Evolutionary conservation across 1,140 invertebrate species (phyloP).

Genomic region (Penaeus indicus): DNA sequence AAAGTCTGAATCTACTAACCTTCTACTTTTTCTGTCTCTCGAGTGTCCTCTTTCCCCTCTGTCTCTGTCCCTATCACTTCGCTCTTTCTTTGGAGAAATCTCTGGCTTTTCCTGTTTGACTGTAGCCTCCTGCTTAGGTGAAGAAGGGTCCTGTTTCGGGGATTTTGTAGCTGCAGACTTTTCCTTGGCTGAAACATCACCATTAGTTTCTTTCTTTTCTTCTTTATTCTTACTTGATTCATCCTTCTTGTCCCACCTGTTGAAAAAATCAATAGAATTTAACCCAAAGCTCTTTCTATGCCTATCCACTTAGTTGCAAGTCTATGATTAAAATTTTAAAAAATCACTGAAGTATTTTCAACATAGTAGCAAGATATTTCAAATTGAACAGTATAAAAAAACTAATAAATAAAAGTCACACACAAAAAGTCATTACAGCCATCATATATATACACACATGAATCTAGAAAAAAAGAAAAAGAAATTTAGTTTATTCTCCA

Average conservation of each 20-base stretch:
- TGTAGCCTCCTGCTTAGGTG: conserved; percentile 49
- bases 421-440: background rate
- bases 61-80: conserved; percentile 33
- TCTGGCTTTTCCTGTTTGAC: conserved; percentile 62
- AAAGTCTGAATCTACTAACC: conserved; percentile 59
- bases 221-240: conserved; percentile 68
- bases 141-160: conserved; percentile 44
- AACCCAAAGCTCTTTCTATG: too few relatives aligned
- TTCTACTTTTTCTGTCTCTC: conserved; percentile 70
- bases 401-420: background rate
- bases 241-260: conserved; percentile 62
- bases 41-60: conserved; percentile 67
- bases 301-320: too few relatives aligned
- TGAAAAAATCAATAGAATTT: conserved; percentile 14
- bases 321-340: too few relatives aligned
- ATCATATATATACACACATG: background rate
- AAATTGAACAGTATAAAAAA: background rate
- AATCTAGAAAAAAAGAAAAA: background rate
- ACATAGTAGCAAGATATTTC: too few relatives aligned
- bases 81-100: conserved; percentile 70
- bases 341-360: too few relatives aligned
- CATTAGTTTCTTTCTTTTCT: conserved; percentile 70
- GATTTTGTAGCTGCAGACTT: conserved; percentile 62
- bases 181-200: conserved; percentile 72
- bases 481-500: background rate